Evolutionary conservation across 2,888 invertebrate genomes (phyloP).

Genomic region (Thecocarcelia acutangulata): DNA sequence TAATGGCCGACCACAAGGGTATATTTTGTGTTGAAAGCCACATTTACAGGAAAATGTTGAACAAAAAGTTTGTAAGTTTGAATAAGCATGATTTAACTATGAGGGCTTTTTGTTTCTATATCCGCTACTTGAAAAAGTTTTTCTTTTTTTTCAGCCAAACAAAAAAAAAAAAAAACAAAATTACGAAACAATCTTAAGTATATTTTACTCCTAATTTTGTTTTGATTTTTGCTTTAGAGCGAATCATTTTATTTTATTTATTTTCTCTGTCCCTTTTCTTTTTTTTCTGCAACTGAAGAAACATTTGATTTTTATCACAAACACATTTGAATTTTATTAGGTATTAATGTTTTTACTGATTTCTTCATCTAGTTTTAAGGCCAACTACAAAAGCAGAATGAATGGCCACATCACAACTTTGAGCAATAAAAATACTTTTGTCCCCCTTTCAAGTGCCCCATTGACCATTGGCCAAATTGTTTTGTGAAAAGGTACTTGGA

Average conservation of each 20-base stretch:
- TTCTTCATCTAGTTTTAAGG: slow-evolving; percentile 7
- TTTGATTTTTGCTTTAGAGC: slow-evolving; percentile 42
- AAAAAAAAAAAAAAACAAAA: too few relatives aligned
- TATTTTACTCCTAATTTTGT: slow-evolving; percentile 61
- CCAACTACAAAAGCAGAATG: slow-evolving; percentile 32
- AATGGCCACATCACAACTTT: slow-evolving; percentile 44
- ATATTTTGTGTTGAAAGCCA: slow-evolving; percentile 64
- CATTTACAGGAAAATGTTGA: slow-evolving; percentile 48
- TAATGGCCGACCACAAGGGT: slow-evolving; percentile 68
- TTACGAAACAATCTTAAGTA: slow-evolving; percentile 42
- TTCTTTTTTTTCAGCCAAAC: background rate
- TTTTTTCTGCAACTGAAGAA: slow-evolving; percentile 59
- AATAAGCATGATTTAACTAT: slow-evolving; percentile 28
- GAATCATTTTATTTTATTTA: slow-evolving; percentile 17
- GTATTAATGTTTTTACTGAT: slow-evolving; percentile 70
- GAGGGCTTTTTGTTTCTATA: slow-evolving; percentile 16
- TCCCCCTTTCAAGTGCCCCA: slow-evolving; percentile 44
- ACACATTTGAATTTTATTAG: slow-evolving; percentile 80
- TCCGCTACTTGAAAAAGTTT: slow-evolving; percentile 45
- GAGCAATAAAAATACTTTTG: slow-evolving; percentile 38
- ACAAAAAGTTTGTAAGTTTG: slow-evolving; percentile 30
- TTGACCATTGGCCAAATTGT: slow-evolving; percentile 67
- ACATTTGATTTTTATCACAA: slow-evolving; percentile 80
- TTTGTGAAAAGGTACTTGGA: slow-evolving; percentile 61
- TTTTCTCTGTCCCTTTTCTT: too few relatives aligned